Evolutionary conservation across 2,797 vertebrate genomes (phyloP), one percentile per base, ranked within the genome.

Genomic region (Betta splendens): DNA sequence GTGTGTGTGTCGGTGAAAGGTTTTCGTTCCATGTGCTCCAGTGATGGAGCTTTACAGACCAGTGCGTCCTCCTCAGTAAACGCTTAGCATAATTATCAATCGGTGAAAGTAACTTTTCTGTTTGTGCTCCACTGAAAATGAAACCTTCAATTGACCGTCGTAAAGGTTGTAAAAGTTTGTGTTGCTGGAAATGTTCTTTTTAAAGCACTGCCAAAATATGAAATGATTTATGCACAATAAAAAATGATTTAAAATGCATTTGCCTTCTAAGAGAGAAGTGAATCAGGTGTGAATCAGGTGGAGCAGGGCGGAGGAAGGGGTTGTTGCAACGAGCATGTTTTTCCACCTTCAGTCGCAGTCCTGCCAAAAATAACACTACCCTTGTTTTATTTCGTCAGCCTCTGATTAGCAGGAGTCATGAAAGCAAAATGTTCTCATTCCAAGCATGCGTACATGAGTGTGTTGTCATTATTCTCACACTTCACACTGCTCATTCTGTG

Each of bases 371-470:
- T 50, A 2, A 60, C 54, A n/a, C 43, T 12, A 58, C 50, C 39
- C 7, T 35, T 60, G 18, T 71, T 79, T 50, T 25, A 21, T 40
- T 37, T 40, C 39, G 49, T 51, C 70, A 55, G 64, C 59, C 57
- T 56, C 64, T 35, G 39, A 69, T 70, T 42, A 59, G 43, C 35
- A 26, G 43, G 21, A 65, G 70, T 72, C 64, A 67, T 39, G 38
- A 40, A 11, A 55, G 40, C 32, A 46, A 48, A 35, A 52, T 33
- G 35, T 40, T 42, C 65, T 60, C 83, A 87, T 89, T 89, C 83
- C 89, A 80, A 75, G 84, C 85, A 88, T 88, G 81, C 77, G 59
- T 62, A 44, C 75, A 55, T 78, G 21, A 25, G 61, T 70, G 72
- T 80, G 72, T 33, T 31, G 51, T 77, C 65, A 53, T 39, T 83